Evolutionary conservation across 2,797 vertebrate genomes (phyloP).

Genomic region (Sebastes hopkinsi): DNA sequence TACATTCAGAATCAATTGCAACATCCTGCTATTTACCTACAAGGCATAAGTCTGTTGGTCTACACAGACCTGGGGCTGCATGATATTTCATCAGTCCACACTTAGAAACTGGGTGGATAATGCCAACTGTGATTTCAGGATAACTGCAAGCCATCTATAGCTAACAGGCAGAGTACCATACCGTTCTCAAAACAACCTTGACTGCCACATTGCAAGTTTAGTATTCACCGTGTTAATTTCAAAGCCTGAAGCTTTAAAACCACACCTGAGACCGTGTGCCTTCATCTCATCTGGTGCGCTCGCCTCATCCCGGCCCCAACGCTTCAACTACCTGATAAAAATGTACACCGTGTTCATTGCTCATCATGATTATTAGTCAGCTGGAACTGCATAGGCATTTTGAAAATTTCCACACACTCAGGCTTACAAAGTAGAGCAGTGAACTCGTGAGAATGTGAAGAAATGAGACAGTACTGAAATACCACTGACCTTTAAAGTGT

Average conservation of each 20-base stretch:
- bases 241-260: constrained; percentile 18
- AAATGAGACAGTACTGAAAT: constrained; percentile 43
- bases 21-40: neutral
- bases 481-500: constrained; percentile 67
- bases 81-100: constrained; percentile 8
- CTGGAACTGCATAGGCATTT: constrained; percentile 11
- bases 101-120: neutral
- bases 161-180: neutral
- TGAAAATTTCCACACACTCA: neutral
- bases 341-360: constrained; percentile 18
- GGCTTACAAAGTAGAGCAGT: constrained; percentile 4
- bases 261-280: constrained; percentile 11
- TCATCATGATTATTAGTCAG: constrained; percentile 17
- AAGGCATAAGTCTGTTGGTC: neutral
- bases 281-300: constrained; percentile 13
- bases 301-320: constrained; percentile 3
- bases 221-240: constrained; percentile 20
- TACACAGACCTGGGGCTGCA: neutral
- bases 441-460: neutral
- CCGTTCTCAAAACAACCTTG: neutral
- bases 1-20: neutral
- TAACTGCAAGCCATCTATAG: neutral
- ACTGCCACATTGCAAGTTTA: neutral
- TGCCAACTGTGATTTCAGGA: constrained; percentile 11
- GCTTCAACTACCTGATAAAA: constrained; percentile 31